Percentiles rank a stretch among this genome's conserved stretches.
Conservation (phyloP, 2,113 vertebrate genomes). For the Isurus oxyrinchus region DNA sequence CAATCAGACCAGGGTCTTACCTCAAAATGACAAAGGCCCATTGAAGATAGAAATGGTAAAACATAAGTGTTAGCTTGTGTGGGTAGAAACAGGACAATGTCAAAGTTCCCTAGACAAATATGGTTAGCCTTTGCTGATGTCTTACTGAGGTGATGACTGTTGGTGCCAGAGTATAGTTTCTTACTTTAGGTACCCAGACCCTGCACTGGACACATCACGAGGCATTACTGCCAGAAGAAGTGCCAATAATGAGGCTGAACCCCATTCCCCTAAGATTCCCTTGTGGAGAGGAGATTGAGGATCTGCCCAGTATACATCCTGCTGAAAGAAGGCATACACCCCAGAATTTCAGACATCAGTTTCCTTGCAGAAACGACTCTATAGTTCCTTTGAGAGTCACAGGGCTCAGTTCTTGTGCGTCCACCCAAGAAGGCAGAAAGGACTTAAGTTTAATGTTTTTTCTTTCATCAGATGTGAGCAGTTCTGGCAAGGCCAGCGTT, state of each 20-base stretch:
- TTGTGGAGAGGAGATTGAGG: not conserved
- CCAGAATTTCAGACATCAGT: not conserved
- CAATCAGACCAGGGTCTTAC: not conserved
- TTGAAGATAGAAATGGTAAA: not conserved
- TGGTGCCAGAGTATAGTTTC: not conserved
- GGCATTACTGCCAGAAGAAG: not conserved
- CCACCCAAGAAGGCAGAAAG: not conserved
- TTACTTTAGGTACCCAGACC: not conserved
- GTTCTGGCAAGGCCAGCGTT: no score
- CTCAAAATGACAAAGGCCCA: not conserved
- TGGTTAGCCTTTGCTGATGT: not conserved
- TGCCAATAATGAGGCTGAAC: not conserved
- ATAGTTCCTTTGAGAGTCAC: not conserved
- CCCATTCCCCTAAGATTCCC: not conserved
- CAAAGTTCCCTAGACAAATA: not conserved
- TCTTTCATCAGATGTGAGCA: no score
- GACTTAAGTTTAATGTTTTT: not conserved
- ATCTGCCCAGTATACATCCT: not conserved
- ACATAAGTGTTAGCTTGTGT: not conserved
- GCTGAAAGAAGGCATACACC: not conserved
- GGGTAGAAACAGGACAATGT: not conserved
- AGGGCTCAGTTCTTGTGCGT: not conserved
- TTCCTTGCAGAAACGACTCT: not conserved
- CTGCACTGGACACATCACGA: not conserved
- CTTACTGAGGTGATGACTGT: not conserved